These are phyloP conservation scores for Aegypius monachus DNA, from an alignment of 2,113 vertebrate species.

Conservation along the genomic window DNA sequence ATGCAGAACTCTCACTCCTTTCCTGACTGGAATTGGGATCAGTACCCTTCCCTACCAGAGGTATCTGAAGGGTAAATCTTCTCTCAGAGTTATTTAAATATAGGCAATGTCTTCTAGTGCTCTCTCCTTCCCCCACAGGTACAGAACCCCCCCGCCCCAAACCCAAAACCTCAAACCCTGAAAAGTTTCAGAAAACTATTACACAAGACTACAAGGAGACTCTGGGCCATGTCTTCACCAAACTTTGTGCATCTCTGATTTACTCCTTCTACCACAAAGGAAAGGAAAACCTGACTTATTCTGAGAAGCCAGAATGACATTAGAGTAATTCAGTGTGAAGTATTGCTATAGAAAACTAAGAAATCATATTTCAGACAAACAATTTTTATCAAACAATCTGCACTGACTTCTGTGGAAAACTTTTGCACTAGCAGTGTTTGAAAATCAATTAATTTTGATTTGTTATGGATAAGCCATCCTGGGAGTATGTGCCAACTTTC, in stretches of 20 bases:
- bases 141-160: no score
- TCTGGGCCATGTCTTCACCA: background rate
- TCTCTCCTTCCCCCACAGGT: background rate
- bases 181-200: background rate
- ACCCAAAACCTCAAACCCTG: no score
- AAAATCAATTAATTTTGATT: background rate
- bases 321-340: background rate
- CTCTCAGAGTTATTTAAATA: background rate
- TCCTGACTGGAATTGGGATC: background rate
- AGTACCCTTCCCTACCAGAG: background rate
- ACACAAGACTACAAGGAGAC: background rate
- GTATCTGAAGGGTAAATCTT: background rate
- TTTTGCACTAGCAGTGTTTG: background rate
- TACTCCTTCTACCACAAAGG: background rate
- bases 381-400: background rate
- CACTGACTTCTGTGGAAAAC: background rate
- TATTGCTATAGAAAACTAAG: background rate
- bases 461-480: background rate
- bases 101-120: background rate
- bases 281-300: background rate
- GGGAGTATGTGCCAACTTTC: background rate
- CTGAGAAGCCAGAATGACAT: background rate
- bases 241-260: background rate
- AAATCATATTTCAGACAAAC: background rate
- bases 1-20: background rate